Conservation (phyloP, 1,140 invertebrate genomes). For the Aphelenchoides besseyi region DNA sequence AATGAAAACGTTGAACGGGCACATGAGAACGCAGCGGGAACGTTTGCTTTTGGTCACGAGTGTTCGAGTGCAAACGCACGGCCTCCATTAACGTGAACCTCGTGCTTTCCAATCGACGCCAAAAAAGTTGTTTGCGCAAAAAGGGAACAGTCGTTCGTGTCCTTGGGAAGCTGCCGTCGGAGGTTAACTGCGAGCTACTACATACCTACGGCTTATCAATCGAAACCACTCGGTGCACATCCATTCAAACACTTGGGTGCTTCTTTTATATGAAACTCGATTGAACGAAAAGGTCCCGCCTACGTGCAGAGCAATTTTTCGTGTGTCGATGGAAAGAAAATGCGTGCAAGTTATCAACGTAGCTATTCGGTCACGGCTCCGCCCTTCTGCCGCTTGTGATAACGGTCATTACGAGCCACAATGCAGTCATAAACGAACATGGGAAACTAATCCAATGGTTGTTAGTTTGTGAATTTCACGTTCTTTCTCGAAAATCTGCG, state of each 20-base stretch:
- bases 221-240: neutral
- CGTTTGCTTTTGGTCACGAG: neutral
- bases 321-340: no score
- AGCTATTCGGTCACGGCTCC: neutral
- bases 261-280: neutral
- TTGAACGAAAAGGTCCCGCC: no score
- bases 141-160: neutral
- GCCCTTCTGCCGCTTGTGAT: neutral
- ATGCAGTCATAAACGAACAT: neutral
- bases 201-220: constrained; percentile 5
- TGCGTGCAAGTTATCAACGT: neutral
- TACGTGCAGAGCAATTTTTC: neutral
- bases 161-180: neutral
- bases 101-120: neutral
- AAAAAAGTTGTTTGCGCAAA: neutral
- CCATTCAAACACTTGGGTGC: neutral
- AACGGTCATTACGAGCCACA: neutral
- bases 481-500: no score
- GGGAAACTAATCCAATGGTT: neutral
- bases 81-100: neutral
- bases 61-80: neutral
- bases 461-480: neutral
- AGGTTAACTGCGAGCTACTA: no score
- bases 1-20: no score
- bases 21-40: neutral